Base-by-base conservation (phyloP, 2,888 invertebrate species). In the Spilarctia lutea region DNA sequence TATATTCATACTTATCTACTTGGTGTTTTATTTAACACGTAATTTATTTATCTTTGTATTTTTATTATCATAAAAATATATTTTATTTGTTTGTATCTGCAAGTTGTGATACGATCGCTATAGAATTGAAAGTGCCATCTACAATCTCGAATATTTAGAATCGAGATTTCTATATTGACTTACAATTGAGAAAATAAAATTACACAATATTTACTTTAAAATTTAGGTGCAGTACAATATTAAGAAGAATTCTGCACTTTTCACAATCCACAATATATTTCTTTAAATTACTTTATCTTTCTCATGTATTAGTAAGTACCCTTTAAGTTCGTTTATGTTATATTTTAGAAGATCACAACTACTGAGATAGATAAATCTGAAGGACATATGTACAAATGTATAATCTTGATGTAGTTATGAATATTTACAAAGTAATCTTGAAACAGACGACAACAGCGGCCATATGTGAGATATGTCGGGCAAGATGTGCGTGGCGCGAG, bases 141-240 rank as follows among this genome's bases (percentile, higher is more conserved):
- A 75, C 74, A 70, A 79, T 71, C 66, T 79, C 73, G 77, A 85
- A 83, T 86, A 77, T 92, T 92, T 91, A 91, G 91, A 93, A 92
- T 93, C 91, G 91, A 93, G 92, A 91, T 91, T 91, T 87, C 86
- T 89, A 86, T 85, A 81, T 84, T 85, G 82, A 85, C 82, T 86
- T 87, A 86, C 73, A 78, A 67, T 73, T 78, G 68, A 73, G 71
- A 74, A 77, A 85, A 76, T 72, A 77, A 76, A 81, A 84, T 79
- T 81, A 83, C 81, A 83, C 77, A 83, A 82, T 81, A 66, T 81
- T 85, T 72, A 78, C 70, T 79, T 78, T n/a, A 77, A 75, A 74
- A 72, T 63, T 71, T 77, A 78, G 27, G 33, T 70, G 63, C 48
- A 68, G 75, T 69, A 77, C 48, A 48, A 48, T 48, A 48, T 20